Base-by-base conservation (phyloP, 2,888 invertebrate species). In the Pammene fasciana region DNA sequence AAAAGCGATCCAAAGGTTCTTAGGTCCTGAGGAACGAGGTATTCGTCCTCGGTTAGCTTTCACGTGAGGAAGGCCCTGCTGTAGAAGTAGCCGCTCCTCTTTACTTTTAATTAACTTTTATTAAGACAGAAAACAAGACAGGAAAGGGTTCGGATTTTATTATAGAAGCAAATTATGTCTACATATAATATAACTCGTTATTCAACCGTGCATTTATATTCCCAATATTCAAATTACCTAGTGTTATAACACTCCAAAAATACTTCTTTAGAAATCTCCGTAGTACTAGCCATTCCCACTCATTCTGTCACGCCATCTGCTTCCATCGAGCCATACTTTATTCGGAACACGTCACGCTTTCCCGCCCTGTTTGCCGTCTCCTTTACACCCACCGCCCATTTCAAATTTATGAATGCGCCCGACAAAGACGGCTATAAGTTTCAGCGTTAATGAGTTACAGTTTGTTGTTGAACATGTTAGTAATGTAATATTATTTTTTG, bases 291-390 rank as follows among this genome's bases (percentile, higher is more conserved):
- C 18, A 60, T 70, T 65, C 41, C 61, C 73, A 73, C 71, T 79
- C 76, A 80, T 78, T 76, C 68, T 64, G 74, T 73, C 72, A 73
- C 74, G 72, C 75, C 76, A 73, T 75, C 76, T 78, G 79, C 76
- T 76, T 76, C 74, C 74, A 75, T 72, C 76, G 70, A 71, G 78
- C 77, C 81, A 80, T 83, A 82, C 82, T 86, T 83, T 82, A 86
- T 85, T 84, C 83, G 65, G 74, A 74, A 75, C 82, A 81, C 85
- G 82, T 82, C 77, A 79, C 77, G 76, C 74, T 78, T 57, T 81
- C 61, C 72, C 72, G 71, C 71, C 71, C 68, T 68, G 38, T 46
- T 56, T 46, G 10, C 61, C 52, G 36, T 73, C 72, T 62, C 71
- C 41, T 41, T 72, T 59, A 9, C 73, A 55, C 71, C 43, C 60